Conservation (phyloP, 2,888 invertebrate genomes). For the Stratiomys singularior region DNA sequence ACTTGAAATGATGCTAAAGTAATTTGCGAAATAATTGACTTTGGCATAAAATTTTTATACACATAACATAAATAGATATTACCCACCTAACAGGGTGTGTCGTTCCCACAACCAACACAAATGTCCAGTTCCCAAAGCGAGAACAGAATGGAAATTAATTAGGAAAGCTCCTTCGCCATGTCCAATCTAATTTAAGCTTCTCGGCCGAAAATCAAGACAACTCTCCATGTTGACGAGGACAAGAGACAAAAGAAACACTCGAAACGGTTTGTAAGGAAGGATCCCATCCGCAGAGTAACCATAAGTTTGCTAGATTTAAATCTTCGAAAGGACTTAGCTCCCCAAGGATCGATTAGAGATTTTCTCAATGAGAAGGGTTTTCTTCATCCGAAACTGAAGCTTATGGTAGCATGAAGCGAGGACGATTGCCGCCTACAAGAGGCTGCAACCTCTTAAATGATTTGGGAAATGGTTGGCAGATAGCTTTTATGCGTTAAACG, state of each 20-base stretch:
- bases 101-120: neutral
- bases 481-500: slow-evolving; percentile 50
- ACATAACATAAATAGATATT: neutral
- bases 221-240: neutral
- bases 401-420: neutral
- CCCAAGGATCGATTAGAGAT: slow-evolving; percentile 46
- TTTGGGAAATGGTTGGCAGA: slow-evolving; percentile 40
- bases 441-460: slow-evolving; percentile 30
- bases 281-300: slow-evolving; percentile 13
- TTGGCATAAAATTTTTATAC: neutral
- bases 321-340: slow-evolving; percentile 45
- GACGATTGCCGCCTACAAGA: neutral
- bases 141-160: slow-evolving; percentile 50
- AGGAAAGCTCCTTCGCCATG: slow-evolving; percentile 50
- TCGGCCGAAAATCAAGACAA: slow-evolving; percentile 1
- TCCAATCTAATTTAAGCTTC: slow-evolving; percentile 51
- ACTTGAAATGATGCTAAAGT: neutral
- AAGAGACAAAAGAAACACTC: slow-evolving; percentile 6
- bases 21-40: neutral
- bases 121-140: neutral
- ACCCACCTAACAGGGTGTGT: neutral
- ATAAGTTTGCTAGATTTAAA: slow-evolving; percentile 50
- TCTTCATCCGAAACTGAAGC: neutral
- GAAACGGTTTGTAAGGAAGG: slow-evolving; percentile 16
- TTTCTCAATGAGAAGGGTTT: slow-evolving; percentile 40